These are phyloP conservation scores for Saccostrea cuccullata DNA, from an alignment of 1,140 invertebrate species.

Conservation along the genomic window DNA sequence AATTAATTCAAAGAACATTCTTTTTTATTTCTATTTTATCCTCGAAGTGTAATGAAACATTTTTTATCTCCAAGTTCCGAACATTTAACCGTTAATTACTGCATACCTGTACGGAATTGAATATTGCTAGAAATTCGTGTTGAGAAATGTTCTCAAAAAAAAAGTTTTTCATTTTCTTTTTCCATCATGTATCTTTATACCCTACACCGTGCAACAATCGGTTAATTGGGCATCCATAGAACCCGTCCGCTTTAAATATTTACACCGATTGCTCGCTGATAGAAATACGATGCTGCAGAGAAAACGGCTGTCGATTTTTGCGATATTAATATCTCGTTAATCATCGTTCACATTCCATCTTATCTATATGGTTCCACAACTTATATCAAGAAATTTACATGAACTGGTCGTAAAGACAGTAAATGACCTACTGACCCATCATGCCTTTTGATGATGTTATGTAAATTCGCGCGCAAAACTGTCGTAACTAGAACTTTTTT, in stretches of 20 bases:
- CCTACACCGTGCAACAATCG: not conserved
- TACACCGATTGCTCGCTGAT: conserved; percentile 4
- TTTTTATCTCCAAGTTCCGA: not conserved
- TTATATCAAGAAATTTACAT: not conserved
- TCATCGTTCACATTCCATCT: conserved; percentile 2
- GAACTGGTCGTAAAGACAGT: not conserved
- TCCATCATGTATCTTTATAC: not conserved
- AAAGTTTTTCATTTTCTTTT: not conserved
- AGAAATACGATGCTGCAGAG: not conserved
- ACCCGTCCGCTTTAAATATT: not conserved
- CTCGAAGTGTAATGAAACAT: not conserved
- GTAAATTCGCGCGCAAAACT: too few relatives aligned
- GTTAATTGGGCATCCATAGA: not conserved
- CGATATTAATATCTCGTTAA: conserved; percentile 25
- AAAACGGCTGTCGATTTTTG: conserved; percentile 3
- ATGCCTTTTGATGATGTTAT: not conserved
- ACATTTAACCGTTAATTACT: not conserved
- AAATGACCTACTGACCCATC: not conserved
- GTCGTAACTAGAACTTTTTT: too few relatives aligned
- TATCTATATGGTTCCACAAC: not conserved
- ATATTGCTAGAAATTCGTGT: not conserved
- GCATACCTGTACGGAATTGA: not conserved
- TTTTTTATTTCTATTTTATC: conserved; percentile 5
- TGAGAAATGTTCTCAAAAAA: not conserved
- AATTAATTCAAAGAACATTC: not conserved